phyloP scores from a whole-genome alignment of 2,888 invertebrate genomes.

The Drosophila ochracea region DNA sequence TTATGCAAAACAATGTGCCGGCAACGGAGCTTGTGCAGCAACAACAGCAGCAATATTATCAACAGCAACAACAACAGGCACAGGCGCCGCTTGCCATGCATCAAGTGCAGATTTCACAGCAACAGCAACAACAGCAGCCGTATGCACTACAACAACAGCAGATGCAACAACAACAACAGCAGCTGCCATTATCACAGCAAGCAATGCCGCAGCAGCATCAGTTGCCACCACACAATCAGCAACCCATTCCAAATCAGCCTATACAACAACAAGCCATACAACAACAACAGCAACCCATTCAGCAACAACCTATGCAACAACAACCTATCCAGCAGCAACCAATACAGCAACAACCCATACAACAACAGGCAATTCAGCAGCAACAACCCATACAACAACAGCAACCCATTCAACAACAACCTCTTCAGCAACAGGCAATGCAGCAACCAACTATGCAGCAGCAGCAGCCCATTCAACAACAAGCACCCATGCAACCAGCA shows the following conservation, averaged over 20 bases:
- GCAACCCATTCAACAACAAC: conserved; percentile 16
- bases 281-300: conserved; percentile 46
- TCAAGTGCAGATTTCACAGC: conserved; percentile 61
- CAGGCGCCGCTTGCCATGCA: conserved; percentile 40
- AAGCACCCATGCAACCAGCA: conserved; percentile 42
- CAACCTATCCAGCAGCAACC: conserved; percentile 62
- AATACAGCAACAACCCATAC: conserved; percentile 22
- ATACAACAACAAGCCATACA: conserved; percentile 62
- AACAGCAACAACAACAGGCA: conserved; percentile 62
- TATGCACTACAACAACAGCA: conserved; percentile 62
- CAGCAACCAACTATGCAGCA: conserved; percentile 4
- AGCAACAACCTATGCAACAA: conserved; percentile 52
- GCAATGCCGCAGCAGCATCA: conserved; percentile 44
- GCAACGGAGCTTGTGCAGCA: conserved; percentile 48
- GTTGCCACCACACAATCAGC: conserved; percentile 40
- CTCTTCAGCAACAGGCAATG: conserved; percentile 22
- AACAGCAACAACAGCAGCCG: conserved; percentile 54
- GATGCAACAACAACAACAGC: conserved; percentile 44
- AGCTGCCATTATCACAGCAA: conserved; percentile 39
- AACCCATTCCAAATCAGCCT: conserved; percentile 76
- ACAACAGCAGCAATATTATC: conserved; percentile 52
- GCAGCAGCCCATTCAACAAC: conserved; percentile 24
- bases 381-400: conserved; percentile 36
- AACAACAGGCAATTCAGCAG: conserved; percentile 41
- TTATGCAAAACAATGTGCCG: conserved; percentile 65